Evolutionary conservation across 2,113 vertebrate species (phyloP), one percentile per base, ranked within the genome.

Genomic region (Brachyhypopomus occidentalis): DNA sequence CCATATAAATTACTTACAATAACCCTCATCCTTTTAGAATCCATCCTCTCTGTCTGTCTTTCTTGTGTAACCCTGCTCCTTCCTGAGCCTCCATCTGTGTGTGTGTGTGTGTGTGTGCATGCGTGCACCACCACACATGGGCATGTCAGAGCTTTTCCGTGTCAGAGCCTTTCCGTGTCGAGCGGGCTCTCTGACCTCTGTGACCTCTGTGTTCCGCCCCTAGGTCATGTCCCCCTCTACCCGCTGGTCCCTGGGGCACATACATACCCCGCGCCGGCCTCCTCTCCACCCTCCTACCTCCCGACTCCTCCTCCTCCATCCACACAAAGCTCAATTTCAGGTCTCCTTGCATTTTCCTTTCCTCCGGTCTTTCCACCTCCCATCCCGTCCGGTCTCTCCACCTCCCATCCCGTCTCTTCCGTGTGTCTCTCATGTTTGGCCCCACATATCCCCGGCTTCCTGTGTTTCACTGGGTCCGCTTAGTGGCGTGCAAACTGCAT

Each of bases 221-320:
- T 88, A 94, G 93, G 93, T 93, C 90, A 91, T 92, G 86, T 64
- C 89, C 87, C 92, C 91, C 82, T 88, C 90, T 90, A 92, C 88
- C 91, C 88, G 90, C 88, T 93, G 93, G 93, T 94, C 92, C 88
- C 89, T 93, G 92, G 93, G 92, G 78, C 93, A 94, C 86, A 93
- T 91, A 91, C 92, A 93, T 89, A 94, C 93, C 91, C 93, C 93
- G 81, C 92, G 92, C 91, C 89, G 93, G 87, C 93, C 93, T 92
- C 92, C 93, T 92, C 91, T 92, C 81, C 91, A 94, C 91, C 92
- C 92, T 90, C 91, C 89, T 89, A 34, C 59, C 75, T 86, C 88
- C 87, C 90, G 90, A 91, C 90, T 90, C 90, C 90, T 70, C 27
- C 16, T 92, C 89, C 92, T 92, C 90, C 92, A 90, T 88, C 91